Evolutionary conservation across 2,888 invertebrate species (phyloP), one percentile per base, ranked within the genome.

Genomic region (Diabrotica balteata): DNA sequence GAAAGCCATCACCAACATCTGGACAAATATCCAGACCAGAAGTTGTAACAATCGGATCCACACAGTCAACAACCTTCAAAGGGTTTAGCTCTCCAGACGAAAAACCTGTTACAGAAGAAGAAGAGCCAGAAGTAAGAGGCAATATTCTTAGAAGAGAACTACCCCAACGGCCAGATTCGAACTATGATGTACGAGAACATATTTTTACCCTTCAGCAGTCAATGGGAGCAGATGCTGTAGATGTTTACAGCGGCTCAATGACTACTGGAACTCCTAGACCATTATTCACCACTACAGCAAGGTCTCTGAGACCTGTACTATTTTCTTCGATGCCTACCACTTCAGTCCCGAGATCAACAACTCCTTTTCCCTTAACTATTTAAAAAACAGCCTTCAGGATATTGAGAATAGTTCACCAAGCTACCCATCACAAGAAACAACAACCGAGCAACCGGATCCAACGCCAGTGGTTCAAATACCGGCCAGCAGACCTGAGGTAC

Each of bases 201-300:
- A 85, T 89, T 83, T 79, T 87, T 22, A 87, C 81, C 50, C 78
- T 88, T 8, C 88, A 87, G 73, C 90, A 90, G 78, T 88, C 88
- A 0, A 84, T 86, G 22, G 89, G 88, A 9, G 90, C 90, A 73
- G 92, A 92, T 78, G 87, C 89, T 5, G 87, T 89, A 2, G 91
- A 91, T 75, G 89, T 91, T 1, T 92, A 91, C 72, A 90, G 90
- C 46, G 87, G 88, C 47, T 88, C 90, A 42, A 82, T 89, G 10
- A 89, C 90, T 0, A 88, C 88, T 17, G 88, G 87, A 66, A 87
- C 90, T 43, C 87, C 90, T 7, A 84, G 91, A 46, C 91, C 91
- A 0, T 80, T 91, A 11, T 91, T 91, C 74, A 91, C 91, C 0
- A 91, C 91, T 0, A 89, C 89, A 0, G 88, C 88, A 0, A 84